Evolutionary conservation across 1,140 invertebrate species (phyloP), one percentile per base, ranked within the genome.

Genomic region (Bacillus rossius): DNA sequence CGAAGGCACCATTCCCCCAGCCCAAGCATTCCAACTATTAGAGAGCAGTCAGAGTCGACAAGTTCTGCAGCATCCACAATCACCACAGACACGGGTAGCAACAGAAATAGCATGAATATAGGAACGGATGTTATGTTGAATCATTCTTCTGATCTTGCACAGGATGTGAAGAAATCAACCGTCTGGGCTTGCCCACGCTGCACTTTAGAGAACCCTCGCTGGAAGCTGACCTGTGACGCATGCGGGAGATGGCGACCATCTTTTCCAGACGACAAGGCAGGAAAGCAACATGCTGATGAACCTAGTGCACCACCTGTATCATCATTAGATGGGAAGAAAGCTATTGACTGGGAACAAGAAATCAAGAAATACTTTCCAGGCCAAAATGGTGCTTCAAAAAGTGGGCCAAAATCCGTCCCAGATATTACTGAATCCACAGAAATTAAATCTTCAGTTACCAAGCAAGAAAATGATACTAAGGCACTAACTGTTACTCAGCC

Each of bases 171-270:
- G 42, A 45, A 38, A 50, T 49, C 16, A 55, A 50, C 47, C n/a
- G 40, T 71, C 34, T 82, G 81, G 81, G 65, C 69, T 5, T 82
- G 81, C 66, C 71, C 76, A 4, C 71, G 76, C 52, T 82, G 81
- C 61, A 78, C 77, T 13, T 57, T 81, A 20, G 75, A 77, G 64
- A 82, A 82, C 64, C 73, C 75, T 4, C 69, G 74, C 48, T 82
- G 80, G 80, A 74, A 77, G 58, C 71, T 80, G 19, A 77, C 79
- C 22, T 82, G 81, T 63, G 77, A 79, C 53, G 78, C 77, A 5
- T 82, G 81, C 61, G 75, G 75, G 22, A 70, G 55, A 22, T 60
- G 66, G 45, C 54, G 65, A 37, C 71, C 47, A 67, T 69, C 49
- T 13, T 1, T 26, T 22, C 7, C 22, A 2, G 38, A 40, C 59